Conservation (phyloP, 2,113 vertebrate species). For the Bubalus kerabau region DNA sequence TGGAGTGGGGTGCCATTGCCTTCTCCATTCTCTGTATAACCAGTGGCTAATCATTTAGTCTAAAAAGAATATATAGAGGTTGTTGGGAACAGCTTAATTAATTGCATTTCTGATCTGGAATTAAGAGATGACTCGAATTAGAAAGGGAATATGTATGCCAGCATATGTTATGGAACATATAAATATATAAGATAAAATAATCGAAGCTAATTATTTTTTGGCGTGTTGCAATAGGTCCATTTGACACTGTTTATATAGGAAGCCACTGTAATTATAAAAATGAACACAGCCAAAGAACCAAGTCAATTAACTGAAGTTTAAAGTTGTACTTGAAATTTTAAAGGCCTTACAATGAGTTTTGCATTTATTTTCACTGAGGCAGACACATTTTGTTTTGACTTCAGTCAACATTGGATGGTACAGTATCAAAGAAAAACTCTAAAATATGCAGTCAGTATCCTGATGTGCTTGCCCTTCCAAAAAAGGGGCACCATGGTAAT, state of each 20-base stretch:
- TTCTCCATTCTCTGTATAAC: neutral
- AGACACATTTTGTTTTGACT: constrained; percentile 60
- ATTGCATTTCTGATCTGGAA: neutral
- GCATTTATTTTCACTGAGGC: constrained; percentile 39
- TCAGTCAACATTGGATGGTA: constrained; percentile 52
- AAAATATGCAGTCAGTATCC: constrained; percentile 57
- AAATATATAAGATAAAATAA: constrained; percentile 16
- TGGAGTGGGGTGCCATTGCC: no score
- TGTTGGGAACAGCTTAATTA: neutral
- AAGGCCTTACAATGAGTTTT: constrained; percentile 33
- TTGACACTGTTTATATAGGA: constrained; percentile 16
- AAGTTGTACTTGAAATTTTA: neutral
- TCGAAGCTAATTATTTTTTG: constrained; percentile 20
- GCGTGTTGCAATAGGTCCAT: neutral
- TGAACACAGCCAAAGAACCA: neutral
- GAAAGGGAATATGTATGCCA: neutral
- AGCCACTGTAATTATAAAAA: constrained; percentile 41
- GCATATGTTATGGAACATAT: neutral
- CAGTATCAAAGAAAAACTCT: constrained; percentile 62
- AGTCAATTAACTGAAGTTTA: constrained; percentile 19
- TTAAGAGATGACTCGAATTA: neutral
- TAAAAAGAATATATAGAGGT: constrained; percentile 6
- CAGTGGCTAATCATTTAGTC: neutral
- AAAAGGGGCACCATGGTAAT: constrained; percentile 61
- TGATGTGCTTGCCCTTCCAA: constrained; percentile 61